Base-by-base conservation (phyloP, 2,113 vertebrate species). In the Pterophyllum scalare region DNA sequence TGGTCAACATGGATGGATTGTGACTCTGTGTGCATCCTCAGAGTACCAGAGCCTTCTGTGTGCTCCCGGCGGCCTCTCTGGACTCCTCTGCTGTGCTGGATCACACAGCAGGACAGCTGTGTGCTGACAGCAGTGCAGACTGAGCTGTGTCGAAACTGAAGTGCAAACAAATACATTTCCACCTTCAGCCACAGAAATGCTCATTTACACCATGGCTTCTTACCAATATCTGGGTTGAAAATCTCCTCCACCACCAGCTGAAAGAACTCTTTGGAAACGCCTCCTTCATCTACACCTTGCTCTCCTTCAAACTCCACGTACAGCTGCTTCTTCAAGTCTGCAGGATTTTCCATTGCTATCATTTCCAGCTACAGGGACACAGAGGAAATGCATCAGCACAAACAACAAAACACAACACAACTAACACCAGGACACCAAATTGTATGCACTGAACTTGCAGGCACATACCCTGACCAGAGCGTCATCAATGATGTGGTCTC, bases 251-350 rank as follows among this genome's bases (percentile, higher is more conserved):
- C 98, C 77, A 99, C 98, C 54, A 99, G 96, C 76, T 99, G 98
- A 93, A 99, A 99, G 93, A 99, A 99, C 89, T 99, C 98, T 97
- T 99, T 99, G 96, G 98, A 99, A 93, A 99, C 98, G 3, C 98
- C 98, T 93, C 98, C 98, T 96, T 99, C 98, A 92, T 99, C 98
- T 11, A 99, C 98, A 5, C 98, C 98, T 95, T 99, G 98, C 91
- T 99, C 98, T 80, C 98, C 98, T 96, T 99, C 98, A 94, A 99
- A 99, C 96, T 99, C 98, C 92, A 99, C 98, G 11, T 99, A 99
- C 81, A 99, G 94, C 77, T 99, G 98, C 90, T 99, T 99, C 95
- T 99, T 99, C 95, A 99, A 95, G 96, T 99, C 98, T 88, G 98
- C 98, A 86, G 98, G 98, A 91, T 99, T 99, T 95, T 99, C 98